Evolutionary conservation across 2,113 vertebrate genomes (phyloP), one percentile per base, ranked within the genome.

Genomic region (Lagopus muta): DNA sequence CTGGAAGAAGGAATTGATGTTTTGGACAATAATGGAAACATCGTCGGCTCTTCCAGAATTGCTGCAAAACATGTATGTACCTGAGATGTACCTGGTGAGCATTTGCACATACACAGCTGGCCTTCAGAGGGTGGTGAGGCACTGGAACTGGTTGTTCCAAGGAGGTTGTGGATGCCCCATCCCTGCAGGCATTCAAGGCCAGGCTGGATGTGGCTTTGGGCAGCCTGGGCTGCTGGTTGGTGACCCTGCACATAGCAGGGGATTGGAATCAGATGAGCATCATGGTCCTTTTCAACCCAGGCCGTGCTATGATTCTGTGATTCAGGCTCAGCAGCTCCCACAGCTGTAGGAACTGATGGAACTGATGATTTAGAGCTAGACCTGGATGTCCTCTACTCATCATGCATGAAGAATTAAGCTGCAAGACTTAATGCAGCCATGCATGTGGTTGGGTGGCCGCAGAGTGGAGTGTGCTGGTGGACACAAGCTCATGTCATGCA

Each of bases 1-100:
- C 98, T 99, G 95, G 98, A 98, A 48, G 98, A 99, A 74, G 98
- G 99, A 16, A 99, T 99, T 27, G 97, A 98, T 3, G 98, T 99
- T 36, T 72, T 99, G 86, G 99, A 99, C 81, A 79, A 52, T 32
- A 96, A 97, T 0, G 98, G 98, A 36, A 98, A 98, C 79, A 96
- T 98, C 10, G 98, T 99, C 9, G 99, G 98, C 40, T 98, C 98
- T 2, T 99, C 99, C 22, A 98, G 93, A 94, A 97, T 99, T 2
- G 99, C 99, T 88, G 99, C 99, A 70, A 98, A 97, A 94, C 98
- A 98, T 1, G 99, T 99, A 97, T 3, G 98, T 99, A 12, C 19
- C 58, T 11, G 18, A 1, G 34, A 34, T 6, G 60, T 28, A 57
- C 32, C 45, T 16, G 69, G 38, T 0, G 3, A 66, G 6, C 27